These are phyloP conservation scores for Laticauda colubrina DNA, from an alignment of 2,113 vertebrate genomes.

Conservation along the genomic window DNA sequence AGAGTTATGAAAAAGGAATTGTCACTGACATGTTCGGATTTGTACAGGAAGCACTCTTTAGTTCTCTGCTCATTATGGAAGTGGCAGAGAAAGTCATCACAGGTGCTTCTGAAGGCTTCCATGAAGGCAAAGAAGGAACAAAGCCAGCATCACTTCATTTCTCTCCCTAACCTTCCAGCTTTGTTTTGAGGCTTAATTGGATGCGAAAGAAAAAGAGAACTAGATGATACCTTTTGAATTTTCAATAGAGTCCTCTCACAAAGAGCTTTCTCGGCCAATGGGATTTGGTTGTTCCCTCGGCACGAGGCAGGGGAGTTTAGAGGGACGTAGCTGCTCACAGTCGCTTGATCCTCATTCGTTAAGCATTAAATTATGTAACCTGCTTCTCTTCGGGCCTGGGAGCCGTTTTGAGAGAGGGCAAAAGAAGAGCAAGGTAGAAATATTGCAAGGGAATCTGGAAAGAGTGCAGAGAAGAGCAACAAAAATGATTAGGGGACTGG, in stretches of 20 bases:
- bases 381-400: neutral
- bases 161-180: neutral
- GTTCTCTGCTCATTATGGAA: neutral
- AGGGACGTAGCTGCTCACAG: neutral
- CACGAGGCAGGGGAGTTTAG: neutral
- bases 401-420: neutral
- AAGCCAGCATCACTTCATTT: neutral
- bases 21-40: neutral
- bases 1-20: neutral
- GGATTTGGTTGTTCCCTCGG: neutral
- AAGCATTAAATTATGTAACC: neutral
- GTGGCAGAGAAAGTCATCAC: neutral
- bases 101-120: neutral
- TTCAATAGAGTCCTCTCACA: neutral
- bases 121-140: neutral
- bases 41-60: neutral
- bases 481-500: too few relatives aligned
- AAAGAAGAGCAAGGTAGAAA: neutral
- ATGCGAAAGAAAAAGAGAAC: neutral
- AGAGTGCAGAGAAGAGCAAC: too few relatives aligned
- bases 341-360: neutral
- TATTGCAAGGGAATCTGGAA: neutral
- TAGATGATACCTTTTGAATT: neutral
- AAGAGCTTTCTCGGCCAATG: neutral
- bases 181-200: slow-evolving; percentile 17